phyloP scores from a whole-genome alignment of 2,888 invertebrate genomes.

The Pegoplata infirma region DNA sequence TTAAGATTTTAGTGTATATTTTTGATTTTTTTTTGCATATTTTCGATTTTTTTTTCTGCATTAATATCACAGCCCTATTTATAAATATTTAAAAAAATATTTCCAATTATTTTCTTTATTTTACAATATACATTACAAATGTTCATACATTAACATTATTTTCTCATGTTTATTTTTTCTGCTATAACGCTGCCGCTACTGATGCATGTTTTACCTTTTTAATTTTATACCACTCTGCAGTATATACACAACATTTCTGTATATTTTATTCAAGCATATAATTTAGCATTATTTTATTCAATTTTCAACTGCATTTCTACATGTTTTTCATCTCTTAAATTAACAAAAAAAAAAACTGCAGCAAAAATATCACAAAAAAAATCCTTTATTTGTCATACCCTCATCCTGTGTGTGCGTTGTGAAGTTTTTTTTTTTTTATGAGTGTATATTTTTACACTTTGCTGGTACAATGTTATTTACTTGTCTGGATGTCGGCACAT shows the following conservation, averaged over 20 bases:
- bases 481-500: conserved; percentile 58
- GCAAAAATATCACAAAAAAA: conserved; percentile 33
- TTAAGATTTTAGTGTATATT: too few species aligned
- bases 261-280: conserved; percentile 40
- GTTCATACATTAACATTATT: neutral
- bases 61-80: too few species aligned
- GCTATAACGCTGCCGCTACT: neutral
- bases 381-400: conserved; percentile 50
- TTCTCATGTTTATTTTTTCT: neutral
- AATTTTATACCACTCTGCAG: conserved; percentile 30
- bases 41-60: too few species aligned
- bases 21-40: too few species aligned
- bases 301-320: conserved; percentile 42
- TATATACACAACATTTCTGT: conserved; percentile 11
- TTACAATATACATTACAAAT: too few species aligned
- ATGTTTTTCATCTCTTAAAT: conserved; percentile 50
- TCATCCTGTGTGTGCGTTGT: conserved; percentile 39
- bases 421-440: too few species aligned
- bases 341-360: conserved; percentile 1
- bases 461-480: conserved; percentile 39
- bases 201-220: conserved; percentile 35
- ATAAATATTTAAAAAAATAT: too few species aligned
- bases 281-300: conserved; percentile 45
- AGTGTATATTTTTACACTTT: conserved; percentile 41
- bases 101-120: too few species aligned